These are phyloP conservation scores for Anneissia japonica DNA, from an alignment of 35 echinoderm and acorn worm genomes.

Conservation along the genomic window DNA sequence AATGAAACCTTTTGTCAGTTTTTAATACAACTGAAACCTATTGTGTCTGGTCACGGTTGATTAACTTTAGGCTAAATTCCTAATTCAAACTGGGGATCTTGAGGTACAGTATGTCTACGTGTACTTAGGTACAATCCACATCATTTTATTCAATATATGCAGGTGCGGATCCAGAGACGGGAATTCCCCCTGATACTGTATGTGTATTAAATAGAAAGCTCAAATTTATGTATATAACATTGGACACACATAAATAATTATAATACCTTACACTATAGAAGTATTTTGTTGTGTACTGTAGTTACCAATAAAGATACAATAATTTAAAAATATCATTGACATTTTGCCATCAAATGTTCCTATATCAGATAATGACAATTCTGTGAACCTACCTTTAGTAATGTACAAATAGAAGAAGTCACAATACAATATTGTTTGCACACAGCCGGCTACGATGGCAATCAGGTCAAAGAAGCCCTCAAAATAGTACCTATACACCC, in stretches of 20 bases:
- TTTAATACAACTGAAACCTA: no score
- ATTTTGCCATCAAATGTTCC: neutral
- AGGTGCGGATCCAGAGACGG: no score
- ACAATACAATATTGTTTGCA: constrained; percentile 98
- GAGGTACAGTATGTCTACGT: no score
- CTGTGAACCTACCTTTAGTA: constrained; percentile 76
- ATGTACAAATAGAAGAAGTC: constrained; percentile 99
- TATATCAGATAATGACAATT: neutral
- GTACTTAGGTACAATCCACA: no score
- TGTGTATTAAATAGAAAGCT: neutral
- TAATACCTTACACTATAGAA: neutral
- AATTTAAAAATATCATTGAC: neutral
- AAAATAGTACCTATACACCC: constrained; percentile 93
- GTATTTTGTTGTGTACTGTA: neutral
- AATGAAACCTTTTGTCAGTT: no score
- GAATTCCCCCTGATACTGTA: no score
- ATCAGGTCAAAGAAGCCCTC: constrained; percentile 99
- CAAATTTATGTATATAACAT: neutral
- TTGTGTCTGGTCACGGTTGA: no score
- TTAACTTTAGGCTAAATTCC: no score
- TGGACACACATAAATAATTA: neutral
- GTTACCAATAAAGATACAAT: neutral
- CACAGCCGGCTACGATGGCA: constrained; percentile 91
- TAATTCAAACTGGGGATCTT: no score
- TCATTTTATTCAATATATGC: no score